Evolutionary conservation across 2,113 vertebrate species (phyloP).

Genomic region (Cyprinodon tularosa): DNA sequence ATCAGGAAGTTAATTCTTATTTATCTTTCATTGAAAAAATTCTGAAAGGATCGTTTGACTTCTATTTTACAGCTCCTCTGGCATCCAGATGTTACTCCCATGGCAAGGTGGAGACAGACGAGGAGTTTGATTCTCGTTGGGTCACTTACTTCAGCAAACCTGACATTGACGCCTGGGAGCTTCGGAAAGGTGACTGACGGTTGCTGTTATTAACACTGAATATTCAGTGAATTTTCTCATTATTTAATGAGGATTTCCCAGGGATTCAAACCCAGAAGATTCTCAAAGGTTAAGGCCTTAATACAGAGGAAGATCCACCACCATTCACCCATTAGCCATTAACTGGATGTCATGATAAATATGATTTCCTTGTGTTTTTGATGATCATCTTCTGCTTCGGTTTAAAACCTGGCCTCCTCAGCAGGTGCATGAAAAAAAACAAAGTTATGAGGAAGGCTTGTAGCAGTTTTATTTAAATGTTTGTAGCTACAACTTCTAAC

Average conservation of each 20-base stretch:
- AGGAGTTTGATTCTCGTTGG: conserved; percentile 98
- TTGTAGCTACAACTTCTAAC: no score
- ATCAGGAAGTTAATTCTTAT: background rate
- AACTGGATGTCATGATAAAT: no score
- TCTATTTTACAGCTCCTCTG: conserved; percentile 75
- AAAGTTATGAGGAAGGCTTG: background rate
- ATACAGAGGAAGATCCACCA: no score
- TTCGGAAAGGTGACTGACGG: conserved; percentile 88
- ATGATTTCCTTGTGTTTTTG: background rate
- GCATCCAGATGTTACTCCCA: conserved; percentile 90
- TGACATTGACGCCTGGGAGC: conserved; percentile 95
- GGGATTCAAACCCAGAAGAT: no score
- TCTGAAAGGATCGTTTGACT: background rate
- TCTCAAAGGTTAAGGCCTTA: no score
- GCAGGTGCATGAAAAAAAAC: background rate
- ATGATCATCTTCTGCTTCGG: background rate
- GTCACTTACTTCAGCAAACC: conserved; percentile 96
- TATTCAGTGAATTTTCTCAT: no score
- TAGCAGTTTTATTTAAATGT: no score
- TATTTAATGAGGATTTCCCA: no score
- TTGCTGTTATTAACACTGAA: background rate
- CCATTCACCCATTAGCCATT: no score
- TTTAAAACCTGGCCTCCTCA: background rate
- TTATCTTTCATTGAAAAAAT: background rate
- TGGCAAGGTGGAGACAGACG: conserved; percentile 91